A percentile compares a stretch with the other conserved stretches of the same genome.
These are phyloP conservation scores for Percopsis transmontana DNA, from an alignment of 2,113 vertebrate genomes.

Conservation along the genomic window DNA sequence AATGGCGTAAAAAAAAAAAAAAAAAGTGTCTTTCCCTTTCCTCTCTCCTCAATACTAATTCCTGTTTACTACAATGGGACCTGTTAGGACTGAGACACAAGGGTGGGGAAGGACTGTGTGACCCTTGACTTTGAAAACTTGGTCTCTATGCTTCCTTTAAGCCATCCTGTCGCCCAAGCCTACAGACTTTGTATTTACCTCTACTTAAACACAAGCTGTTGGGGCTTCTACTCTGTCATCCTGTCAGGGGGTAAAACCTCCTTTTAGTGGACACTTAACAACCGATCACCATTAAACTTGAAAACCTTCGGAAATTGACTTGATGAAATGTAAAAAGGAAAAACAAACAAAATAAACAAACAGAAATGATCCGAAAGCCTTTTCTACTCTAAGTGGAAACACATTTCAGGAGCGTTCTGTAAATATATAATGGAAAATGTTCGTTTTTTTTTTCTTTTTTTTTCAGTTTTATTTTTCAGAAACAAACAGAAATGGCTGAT, in stretches of 20 bases:
- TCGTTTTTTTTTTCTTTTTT: slow-evolving; percentile 33
- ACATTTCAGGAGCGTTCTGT: slow-evolving; percentile 82
- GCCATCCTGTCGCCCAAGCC: slow-evolving; percentile 67
- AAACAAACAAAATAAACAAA: slow-evolving; percentile 17
- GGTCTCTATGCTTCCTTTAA: slow-evolving; percentile 76
- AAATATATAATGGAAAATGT: slow-evolving; percentile 73
- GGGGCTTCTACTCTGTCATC: slow-evolving; percentile 24
- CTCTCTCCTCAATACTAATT: slow-evolving; percentile 33
- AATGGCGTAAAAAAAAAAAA: slow-evolving; percentile 58
- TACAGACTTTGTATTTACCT: slow-evolving; percentile 66
- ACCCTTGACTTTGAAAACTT: slow-evolving; percentile 68
- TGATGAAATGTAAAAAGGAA: slow-evolving; percentile 62
- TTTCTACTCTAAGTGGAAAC: slow-evolving; percentile 79
- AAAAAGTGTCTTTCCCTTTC: slow-evolving; percentile 49
- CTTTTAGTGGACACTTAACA: slow-evolving; percentile 53
- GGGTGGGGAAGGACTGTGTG: slow-evolving; percentile 56
- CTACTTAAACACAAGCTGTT: slow-evolving; percentile 62
- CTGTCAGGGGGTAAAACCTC: slow-evolving; percentile 18
- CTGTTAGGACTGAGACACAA: slow-evolving; percentile 40
- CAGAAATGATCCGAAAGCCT: slow-evolving; percentile 79
- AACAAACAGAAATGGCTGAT: slow-evolving; percentile 67
- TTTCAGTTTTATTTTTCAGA: slow-evolving; percentile 72
- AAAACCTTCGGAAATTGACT: slow-evolving; percentile 76
- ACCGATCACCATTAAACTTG: slow-evolving; percentile 78
- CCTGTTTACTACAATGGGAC: slow-evolving; percentile 49